Evolutionary conservation across 1,140 invertebrate genomes (phyloP).

Genomic region (Argopecten irradians): DNA sequence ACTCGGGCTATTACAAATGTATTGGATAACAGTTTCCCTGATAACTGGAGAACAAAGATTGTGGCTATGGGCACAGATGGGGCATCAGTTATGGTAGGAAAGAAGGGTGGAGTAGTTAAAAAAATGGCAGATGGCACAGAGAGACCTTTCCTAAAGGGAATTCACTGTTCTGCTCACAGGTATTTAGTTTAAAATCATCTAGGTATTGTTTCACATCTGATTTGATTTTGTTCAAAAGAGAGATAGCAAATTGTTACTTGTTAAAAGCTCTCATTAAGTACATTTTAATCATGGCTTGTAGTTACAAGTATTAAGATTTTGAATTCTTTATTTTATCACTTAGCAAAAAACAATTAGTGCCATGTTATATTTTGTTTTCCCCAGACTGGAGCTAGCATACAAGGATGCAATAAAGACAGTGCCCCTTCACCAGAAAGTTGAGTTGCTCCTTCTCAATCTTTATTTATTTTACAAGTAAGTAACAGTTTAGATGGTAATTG

Average conservation of each 20-base stretch:
- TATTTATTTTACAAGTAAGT: slow-evolving; percentile 41
- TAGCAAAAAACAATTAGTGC: background rate
- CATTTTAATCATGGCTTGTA: too few relatives aligned
- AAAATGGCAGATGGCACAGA: background rate
- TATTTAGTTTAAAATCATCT: too few relatives aligned
- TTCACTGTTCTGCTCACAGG: slow-evolving; percentile 38
- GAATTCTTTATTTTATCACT: background rate
- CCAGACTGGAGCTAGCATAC: slow-evolving; percentile 32
- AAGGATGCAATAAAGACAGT: slow-evolving; percentile 31
- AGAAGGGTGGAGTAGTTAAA: slow-evolving; percentile 41
- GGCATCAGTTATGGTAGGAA: slow-evolving; percentile 36
- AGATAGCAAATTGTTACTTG: background rate
- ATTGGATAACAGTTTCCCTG: background rate
- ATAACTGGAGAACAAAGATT: slow-evolving; percentile 35
- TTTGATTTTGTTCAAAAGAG: background rate
- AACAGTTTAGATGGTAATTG: too few relatives aligned
- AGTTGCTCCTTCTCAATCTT: background rate
- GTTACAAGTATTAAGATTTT: too few relatives aligned
- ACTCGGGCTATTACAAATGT: slow-evolving; percentile 15
- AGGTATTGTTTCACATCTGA: background rate
- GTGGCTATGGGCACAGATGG: slow-evolving; percentile 40
- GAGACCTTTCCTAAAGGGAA: slow-evolving; percentile 30
- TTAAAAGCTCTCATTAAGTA: background rate
- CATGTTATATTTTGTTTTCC: background rate
- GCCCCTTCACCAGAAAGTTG: slow-evolving; percentile 28